These are phyloP conservation scores for Anneissia japonica DNA, from an alignment of 35 echinoderm and acorn worm species.

Conservation along the genomic window DNA sequence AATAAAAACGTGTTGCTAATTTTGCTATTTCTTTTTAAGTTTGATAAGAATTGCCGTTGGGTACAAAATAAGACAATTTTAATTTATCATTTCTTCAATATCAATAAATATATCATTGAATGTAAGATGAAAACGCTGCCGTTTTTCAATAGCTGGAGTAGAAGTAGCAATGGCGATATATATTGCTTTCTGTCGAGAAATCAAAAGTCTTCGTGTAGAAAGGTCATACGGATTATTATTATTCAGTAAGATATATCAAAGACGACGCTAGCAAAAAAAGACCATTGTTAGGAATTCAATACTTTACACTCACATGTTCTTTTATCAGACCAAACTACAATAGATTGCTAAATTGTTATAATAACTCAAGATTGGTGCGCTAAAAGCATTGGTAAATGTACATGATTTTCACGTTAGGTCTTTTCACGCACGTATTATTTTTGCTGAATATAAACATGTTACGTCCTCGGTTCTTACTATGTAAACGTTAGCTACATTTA, in stretches of 20 bases:
- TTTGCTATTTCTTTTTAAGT: not conserved
- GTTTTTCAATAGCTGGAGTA: not conserved
- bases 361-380: not conserved
- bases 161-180: not conserved
- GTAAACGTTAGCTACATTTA: not conserved
- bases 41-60: not conserved
- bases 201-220: not conserved
- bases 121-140: not conserved
- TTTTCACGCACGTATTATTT: not conserved
- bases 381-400: not conserved
- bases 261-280: not conserved
- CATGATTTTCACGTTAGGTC: not conserved
- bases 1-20: not conserved
- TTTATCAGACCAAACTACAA: not conserved
- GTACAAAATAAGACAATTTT: not conserved
- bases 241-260: not conserved
- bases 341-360: not conserved
- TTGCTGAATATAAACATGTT: not conserved
- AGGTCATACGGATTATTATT: not conserved
- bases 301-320: not conserved
- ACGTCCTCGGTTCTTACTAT: not conserved
- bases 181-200: not conserved
- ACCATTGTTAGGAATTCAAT: not conserved
- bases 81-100: not conserved
- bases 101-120: not conserved